These are phyloP conservation scores for Henicopernis longicauda DNA, from an alignment of 2,113 vertebrate species.

Conservation along the genomic window DNA sequence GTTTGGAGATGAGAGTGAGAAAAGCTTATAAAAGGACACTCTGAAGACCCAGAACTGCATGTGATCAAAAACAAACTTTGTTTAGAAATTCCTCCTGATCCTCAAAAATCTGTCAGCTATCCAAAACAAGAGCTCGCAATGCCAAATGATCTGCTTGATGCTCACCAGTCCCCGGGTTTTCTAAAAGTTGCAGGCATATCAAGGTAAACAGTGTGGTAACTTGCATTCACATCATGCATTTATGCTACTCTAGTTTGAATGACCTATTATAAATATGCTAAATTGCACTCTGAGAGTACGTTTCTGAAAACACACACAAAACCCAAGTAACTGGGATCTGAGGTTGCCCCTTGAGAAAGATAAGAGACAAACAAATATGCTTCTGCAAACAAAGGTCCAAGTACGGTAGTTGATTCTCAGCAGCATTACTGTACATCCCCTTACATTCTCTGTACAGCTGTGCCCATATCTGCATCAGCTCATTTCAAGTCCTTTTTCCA, in stretches of 20 bases:
- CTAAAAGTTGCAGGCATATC: neutral
- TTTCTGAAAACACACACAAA: neutral
- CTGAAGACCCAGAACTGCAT: neutral
- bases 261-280: neutral
- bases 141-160: neutral
- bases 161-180: neutral
- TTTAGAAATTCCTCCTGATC: conserved; percentile 37
- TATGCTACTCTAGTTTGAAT: neutral
- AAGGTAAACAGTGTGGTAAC: neutral
- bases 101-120: neutral
- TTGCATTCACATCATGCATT: neutral
- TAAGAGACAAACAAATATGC: neutral
- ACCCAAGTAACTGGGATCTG: neutral
- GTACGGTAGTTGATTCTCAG: neutral
- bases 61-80: neutral
- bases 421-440: neutral
- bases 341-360: neutral
- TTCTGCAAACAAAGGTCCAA: neutral
- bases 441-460: neutral
- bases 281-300: neutral
- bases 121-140: neutral
- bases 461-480: neutral
- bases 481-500: neutral
- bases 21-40: neutral
- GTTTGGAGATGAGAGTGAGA: neutral